Evolutionary conservation across 2,113 vertebrate genomes (phyloP).

Genomic region (Peromyscus leucopus): DNA sequence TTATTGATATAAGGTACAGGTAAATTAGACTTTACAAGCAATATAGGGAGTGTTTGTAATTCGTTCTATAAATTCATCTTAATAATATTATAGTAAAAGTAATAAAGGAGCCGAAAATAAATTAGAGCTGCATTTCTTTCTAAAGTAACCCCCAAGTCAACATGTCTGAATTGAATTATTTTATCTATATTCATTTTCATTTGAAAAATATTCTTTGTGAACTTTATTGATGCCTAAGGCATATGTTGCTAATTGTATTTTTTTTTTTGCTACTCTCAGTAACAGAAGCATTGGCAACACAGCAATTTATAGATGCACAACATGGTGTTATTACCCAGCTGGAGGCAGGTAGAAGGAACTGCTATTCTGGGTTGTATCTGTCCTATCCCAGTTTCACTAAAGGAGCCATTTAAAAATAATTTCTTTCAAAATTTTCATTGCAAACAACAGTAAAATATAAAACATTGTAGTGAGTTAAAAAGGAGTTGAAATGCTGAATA

Average conservation of each 20-base stretch:
- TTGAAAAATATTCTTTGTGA: constrained; percentile 37
- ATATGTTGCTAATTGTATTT: constrained; percentile 5
- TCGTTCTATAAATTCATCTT: constrained; percentile 24
- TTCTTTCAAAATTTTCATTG: background rate
- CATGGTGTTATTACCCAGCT: background rate
- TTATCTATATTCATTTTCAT: constrained; percentile 55
- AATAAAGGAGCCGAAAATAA: constrained; percentile 48
- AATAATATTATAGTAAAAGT: constrained; percentile 53
- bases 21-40: constrained; percentile 5
- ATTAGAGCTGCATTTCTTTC: constrained; percentile 20
- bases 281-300: background rate
- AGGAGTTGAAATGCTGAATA: background rate
- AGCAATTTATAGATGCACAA: constrained; percentile 5
- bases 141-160: constrained; percentile 28
- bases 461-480: background rate
- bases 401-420: constrained; percentile 39
- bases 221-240: background rate
- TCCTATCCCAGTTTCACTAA: background rate
- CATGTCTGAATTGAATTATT: constrained; percentile 52
- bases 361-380: background rate
- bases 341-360: background rate
- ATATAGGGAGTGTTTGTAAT: constrained; percentile 18
- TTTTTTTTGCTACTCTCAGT: background rate
- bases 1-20: constrained; percentile 13
- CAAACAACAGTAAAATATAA: constrained; percentile 36